Evolutionary conservation across 2,888 invertebrate genomes (phyloP).

Genomic region (Mantis religiosa): DNA sequence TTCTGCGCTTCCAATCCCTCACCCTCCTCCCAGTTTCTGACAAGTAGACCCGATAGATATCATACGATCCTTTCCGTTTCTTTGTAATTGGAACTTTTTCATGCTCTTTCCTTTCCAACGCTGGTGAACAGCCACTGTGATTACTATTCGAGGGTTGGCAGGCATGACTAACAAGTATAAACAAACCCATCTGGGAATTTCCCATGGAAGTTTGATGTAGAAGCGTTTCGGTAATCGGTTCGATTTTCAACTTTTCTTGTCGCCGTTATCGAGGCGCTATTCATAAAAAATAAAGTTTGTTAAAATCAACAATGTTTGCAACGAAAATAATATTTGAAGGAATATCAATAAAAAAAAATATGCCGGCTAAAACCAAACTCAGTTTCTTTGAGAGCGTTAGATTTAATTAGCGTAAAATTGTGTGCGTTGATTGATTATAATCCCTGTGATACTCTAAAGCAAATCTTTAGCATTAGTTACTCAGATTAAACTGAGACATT

Average conservation of each 20-base stretch:
- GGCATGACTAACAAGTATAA: not conserved
- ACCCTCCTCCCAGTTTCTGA: not conserved
- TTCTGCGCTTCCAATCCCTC: not conserved
- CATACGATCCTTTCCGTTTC: not conserved
- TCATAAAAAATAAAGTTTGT: not conserved
- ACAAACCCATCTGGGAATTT: conserved; percentile 1
- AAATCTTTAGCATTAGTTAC: too few relatives aligned
- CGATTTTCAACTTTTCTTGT: not conserved
- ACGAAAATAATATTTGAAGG: not conserved
- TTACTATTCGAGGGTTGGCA: not conserved
- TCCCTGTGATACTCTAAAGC: too few relatives aligned
- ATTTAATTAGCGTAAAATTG: too few relatives aligned
- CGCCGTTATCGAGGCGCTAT: not conserved
- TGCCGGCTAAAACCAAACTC: too few relatives aligned
- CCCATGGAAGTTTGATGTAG: not conserved
- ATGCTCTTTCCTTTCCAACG: not conserved
- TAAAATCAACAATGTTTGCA: not conserved
- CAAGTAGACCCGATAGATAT: not conserved
- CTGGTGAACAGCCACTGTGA: not conserved
- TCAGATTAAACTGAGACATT: too few relatives aligned
- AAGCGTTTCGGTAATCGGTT: not conserved
- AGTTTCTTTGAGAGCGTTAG: too few relatives aligned
- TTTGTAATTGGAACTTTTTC: not conserved
- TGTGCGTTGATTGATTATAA: too few relatives aligned
- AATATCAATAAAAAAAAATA: not conserved